These are phyloP conservation scores for Drosophila anceps DNA, from an alignment of 2,888 invertebrate genomes.

Conservation along the genomic window DNA sequence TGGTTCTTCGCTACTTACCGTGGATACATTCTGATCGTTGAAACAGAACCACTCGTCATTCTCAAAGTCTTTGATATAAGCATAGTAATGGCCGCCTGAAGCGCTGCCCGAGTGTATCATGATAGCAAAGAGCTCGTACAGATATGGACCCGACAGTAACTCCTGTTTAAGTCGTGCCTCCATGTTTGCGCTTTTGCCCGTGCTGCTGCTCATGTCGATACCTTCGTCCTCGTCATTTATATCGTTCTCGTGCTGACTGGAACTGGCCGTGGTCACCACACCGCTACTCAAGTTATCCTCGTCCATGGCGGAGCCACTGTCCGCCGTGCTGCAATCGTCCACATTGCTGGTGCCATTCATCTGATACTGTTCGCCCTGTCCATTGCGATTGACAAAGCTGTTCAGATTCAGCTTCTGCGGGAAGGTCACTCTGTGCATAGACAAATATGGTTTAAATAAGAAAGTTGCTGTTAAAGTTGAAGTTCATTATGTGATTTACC, in stretches of 20 bases:
- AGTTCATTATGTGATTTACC: conserved; percentile 85
- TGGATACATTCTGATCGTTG: conserved; percentile 93
- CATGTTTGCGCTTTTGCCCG: conserved; percentile 70
- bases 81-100: conserved; percentile 96
- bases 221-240: conserved; percentile 89
- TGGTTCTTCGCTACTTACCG: conserved; percentile 85
- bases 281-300: conserved; percentile 88
- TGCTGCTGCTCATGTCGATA: conserved; percentile 87
- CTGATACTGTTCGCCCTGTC: conserved; percentile 63
- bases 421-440: conserved; percentile 89
- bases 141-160: conserved; percentile 88
- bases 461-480: neutral
- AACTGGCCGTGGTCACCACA: conserved; percentile 84
- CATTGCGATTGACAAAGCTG: conserved; percentile 87
- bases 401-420: conserved; percentile 92
- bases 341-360: conserved; percentile 83
- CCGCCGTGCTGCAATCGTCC: conserved; percentile 89
- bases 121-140: conserved; percentile 95
- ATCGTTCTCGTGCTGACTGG: conserved; percentile 84
- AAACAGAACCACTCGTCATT: conserved; percentile 94
- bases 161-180: conserved; percentile 78
- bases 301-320: conserved; percentile 89
- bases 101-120: conserved; percentile 97
- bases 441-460: neutral
- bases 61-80: conserved; percentile 93